Evolutionary conservation across 2,113 vertebrate genomes (phyloP).

Genomic region (Pachycephala philippinensis): DNA sequence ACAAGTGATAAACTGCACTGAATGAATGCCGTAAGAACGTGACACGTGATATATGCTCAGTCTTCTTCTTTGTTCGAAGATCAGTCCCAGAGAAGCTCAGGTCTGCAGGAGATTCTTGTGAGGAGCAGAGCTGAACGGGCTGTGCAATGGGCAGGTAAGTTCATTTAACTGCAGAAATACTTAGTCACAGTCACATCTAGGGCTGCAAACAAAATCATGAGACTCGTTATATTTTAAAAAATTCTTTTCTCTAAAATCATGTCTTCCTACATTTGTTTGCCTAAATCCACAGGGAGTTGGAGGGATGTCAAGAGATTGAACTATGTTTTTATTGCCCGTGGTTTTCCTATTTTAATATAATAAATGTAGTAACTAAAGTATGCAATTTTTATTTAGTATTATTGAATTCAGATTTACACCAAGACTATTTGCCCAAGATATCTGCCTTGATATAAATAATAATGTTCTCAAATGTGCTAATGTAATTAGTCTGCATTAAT

Average conservation of each 20-base stretch:
- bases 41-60: accelerated
- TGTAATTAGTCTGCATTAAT: not conserved
- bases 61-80: accelerated
- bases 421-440: not conserved
- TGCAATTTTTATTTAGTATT: not conserved
- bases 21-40: accelerated
- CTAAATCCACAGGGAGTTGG: accelerated
- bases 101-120: accelerated
- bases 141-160: accelerated
- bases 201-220: accelerated
- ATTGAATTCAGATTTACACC: not conserved
- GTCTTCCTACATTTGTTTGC: accelerated
- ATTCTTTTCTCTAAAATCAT: accelerated
- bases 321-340: accelerated
- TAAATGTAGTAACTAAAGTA: not conserved
- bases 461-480: not conserved
- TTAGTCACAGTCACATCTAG: accelerated
- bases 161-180: accelerated
- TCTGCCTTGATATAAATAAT: not conserved
- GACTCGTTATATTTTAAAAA: accelerated
- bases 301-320: not conserved
- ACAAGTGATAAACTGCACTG: accelerated
- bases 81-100: accelerated
- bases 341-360: not conserved
- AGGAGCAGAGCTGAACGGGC: accelerated